Conservation (phyloP, 2,888 invertebrate genomes). For the Deilephila porcellus region DNA sequence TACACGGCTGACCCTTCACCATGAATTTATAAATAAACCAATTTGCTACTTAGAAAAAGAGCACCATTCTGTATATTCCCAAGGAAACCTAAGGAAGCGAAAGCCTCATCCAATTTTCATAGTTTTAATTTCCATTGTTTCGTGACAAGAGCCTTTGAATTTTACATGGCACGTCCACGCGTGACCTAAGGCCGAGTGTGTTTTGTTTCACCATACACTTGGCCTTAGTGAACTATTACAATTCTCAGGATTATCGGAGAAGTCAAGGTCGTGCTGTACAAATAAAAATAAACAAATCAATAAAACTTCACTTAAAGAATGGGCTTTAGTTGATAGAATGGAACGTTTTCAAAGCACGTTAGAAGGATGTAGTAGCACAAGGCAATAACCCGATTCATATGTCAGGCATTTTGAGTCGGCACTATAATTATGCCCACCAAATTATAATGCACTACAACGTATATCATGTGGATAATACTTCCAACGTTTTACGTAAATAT, state of each 20-base stretch:
- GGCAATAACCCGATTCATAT: too few relatives aligned
- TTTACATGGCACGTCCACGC: constrained; percentile 53
- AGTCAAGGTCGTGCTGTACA: neutral
- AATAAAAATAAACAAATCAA: neutral
- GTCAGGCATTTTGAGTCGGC: too few relatives aligned
- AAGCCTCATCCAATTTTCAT: constrained; percentile 36
- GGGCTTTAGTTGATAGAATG: too few relatives aligned
- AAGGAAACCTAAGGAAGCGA: too few relatives aligned
- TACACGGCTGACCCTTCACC: neutral
- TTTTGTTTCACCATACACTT: constrained; percentile 25
- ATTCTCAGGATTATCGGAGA: neutral
- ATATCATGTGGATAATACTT: too few relatives aligned
- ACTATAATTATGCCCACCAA: too few relatives aligned
- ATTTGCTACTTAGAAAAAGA: neutral
- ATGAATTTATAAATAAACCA: neutral
- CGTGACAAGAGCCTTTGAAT: constrained; percentile 55
- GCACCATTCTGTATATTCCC: neutral
- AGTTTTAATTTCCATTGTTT: constrained; percentile 38
- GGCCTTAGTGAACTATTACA: constrained; percentile 20
- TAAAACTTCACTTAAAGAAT: neutral
- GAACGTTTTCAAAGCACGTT: too few relatives aligned
- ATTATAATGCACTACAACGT: too few relatives aligned
- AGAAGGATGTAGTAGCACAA: too few relatives aligned
- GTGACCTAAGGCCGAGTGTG: constrained; percentile 52
- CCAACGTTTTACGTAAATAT: too few relatives aligned